Conservation (phyloP, 1,140 invertebrate genomes). For the Mesaphorura yosii region DNA sequence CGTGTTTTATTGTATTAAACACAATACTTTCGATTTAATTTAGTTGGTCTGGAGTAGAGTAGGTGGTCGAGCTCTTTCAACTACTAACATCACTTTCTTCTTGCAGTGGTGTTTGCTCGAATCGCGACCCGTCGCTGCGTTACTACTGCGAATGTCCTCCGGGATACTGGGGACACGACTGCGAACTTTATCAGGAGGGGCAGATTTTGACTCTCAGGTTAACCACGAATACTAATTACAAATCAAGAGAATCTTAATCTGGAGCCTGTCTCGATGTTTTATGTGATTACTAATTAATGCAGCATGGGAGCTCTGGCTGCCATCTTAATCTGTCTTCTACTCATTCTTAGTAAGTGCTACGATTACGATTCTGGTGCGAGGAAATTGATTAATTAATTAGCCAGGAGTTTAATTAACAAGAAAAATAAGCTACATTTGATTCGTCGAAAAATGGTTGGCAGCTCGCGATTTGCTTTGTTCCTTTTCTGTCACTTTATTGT, state of each 20-base stretch:
- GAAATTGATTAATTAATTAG: neutral
- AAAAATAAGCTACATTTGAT: too few species aligned
- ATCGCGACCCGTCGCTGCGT: slow-evolving; percentile 69
- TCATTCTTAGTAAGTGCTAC: slow-evolving; percentile 69
- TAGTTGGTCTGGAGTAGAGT: too few species aligned
- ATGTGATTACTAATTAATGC: too few species aligned
- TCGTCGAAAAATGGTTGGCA: too few species aligned
- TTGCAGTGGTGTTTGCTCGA: slow-evolving; percentile 77
- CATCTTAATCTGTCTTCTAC: slow-evolving; percentile 83
- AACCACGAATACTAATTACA: too few species aligned
- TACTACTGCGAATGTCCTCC: slow-evolving; percentile 64
- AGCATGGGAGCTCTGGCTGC: slow-evolving; percentile 86
- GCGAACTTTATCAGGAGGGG: slow-evolving; percentile 81
- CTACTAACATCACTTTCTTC: too few species aligned
- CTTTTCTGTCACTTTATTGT: neutral
- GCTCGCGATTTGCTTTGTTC: neutral
- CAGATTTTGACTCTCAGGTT: slow-evolving; percentile 81
- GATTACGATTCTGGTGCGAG: neutral
- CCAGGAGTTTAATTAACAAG: neutral
- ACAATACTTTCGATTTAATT: too few species aligned
- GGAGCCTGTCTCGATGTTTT: too few species aligned
- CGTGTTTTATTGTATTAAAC: too few species aligned
- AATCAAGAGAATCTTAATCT: too few species aligned
- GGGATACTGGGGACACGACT: slow-evolving; percentile 86
- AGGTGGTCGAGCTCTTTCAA: too few species aligned